Evolutionary conservation across 2,113 vertebrate genomes (phyloP).

Genomic region (Alethe diademata): DNA sequence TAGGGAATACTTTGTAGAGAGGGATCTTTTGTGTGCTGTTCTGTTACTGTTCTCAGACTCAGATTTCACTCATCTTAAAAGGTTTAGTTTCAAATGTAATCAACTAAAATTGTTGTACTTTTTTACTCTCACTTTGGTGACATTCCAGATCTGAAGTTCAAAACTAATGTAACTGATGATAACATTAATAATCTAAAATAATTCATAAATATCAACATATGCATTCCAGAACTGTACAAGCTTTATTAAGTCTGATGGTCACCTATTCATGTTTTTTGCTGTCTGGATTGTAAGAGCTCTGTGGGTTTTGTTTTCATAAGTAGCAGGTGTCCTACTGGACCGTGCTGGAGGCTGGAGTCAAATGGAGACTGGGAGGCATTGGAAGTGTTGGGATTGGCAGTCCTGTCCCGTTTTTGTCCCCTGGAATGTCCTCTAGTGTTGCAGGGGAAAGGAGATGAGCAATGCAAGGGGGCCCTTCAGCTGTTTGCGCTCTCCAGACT

Average conservation of each 20-base stretch:
- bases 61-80: constrained; percentile 17
- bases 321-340: neutral
- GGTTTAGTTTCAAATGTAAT: neutral
- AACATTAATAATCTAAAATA: neutral
- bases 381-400: rapidly evolving
- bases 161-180: neutral
- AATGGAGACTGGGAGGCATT: neutral
- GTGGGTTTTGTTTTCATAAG: constrained; percentile 11
- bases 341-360: neutral
- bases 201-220: neutral
- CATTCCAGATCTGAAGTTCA: neutral
- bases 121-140: neutral
- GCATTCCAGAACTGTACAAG: neutral
- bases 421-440: neutral
- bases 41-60: neutral
- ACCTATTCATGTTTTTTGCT: neutral
- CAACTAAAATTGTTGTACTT: neutral
- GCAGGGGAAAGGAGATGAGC: neutral
- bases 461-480: rapidly evolving
- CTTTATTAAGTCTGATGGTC: constrained; percentile 8
- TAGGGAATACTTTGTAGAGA: neutral
- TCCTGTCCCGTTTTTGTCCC: neutral
- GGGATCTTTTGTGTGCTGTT: neutral
- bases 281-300: neutral
- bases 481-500: rapidly evolving